Conservation (phyloP, 2,797 vertebrate genomes). For the Myotis pilosus region DNA sequence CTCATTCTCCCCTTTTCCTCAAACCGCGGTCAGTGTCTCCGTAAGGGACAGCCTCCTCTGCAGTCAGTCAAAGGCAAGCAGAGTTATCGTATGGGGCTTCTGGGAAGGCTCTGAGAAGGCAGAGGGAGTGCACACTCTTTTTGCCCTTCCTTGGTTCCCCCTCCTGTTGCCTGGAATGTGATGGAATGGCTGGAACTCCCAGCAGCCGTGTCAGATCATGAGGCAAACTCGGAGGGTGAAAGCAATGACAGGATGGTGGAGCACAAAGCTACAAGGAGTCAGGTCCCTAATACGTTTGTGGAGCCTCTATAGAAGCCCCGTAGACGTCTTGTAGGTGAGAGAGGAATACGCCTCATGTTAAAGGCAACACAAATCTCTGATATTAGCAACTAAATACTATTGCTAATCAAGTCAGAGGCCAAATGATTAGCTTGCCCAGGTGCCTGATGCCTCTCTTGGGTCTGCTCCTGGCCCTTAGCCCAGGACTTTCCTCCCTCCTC, state of each 20-base stretch:
- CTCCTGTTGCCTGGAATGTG: not conserved
- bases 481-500: not conserved
- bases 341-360: not conserved
- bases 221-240: not conserved
- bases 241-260: not conserved
- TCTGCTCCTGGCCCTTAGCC: not conserved
- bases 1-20: not conserved
- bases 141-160: not conserved
- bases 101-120: not conserved
- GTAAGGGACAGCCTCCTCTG: not conserved
- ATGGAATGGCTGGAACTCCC: not conserved
- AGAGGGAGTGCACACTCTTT: not conserved
- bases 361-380: not conserved
- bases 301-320: not conserved
- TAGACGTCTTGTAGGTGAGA: not conserved
- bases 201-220: not conserved
- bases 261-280: not conserved
- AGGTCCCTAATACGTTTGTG: not conserved
- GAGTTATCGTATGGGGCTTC: not conserved
- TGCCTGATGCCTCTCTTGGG: rapidly evolving
- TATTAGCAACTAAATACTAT: not conserved
- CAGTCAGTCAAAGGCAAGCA: not conserved
- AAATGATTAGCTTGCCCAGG: not conserved
- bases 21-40: not conserved
- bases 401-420: not conserved